Evolutionary conservation across 2,113 vertebrate genomes (phyloP).

Genomic region (Perognathus longimembris): DNA sequence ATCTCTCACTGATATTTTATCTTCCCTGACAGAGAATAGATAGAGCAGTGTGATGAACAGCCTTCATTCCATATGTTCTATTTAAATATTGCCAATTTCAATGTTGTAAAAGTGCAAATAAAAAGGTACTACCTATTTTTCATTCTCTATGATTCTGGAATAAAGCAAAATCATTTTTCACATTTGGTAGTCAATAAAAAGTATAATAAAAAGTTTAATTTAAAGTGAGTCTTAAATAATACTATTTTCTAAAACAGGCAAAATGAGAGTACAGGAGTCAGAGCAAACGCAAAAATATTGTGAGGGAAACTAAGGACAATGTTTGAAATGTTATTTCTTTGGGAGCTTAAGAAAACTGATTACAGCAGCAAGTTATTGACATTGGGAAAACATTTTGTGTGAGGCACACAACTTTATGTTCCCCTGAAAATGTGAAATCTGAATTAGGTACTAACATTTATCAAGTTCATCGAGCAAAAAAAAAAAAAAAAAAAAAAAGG

Average conservation of each 20-base stretch:
- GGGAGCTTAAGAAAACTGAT: not conserved
- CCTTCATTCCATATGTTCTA: conserved; percentile 31
- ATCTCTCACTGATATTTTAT: not conserved
- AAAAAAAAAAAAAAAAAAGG: not conserved
- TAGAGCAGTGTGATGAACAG: not conserved
- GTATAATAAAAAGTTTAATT: conserved; percentile 54
- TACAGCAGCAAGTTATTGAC: not conserved
- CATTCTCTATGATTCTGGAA: conserved; percentile 41
- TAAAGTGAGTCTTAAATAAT: conserved; percentile 55
- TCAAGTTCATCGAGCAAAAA: not conserved
- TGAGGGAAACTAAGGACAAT: not conserved
- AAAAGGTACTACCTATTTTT: conserved; percentile 52
- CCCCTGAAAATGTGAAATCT: not conserved
- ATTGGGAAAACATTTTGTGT: not conserved
- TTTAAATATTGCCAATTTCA: conserved; percentile 61
- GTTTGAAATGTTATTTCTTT: not conserved
- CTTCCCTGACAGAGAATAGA: not conserved
- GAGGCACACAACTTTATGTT: not conserved
- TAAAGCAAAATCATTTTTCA: conserved; percentile 42
- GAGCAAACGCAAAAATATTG: not conserved
- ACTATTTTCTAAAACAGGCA: conserved; percentile 25
- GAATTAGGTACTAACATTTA: not conserved
- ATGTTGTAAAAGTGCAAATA: conserved; percentile 23
- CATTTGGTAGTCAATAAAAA: conserved; percentile 60
- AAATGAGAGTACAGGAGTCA: not conserved